Evolutionary conservation across 2,888 invertebrate genomes (phyloP).

Genomic region (Diaphora mendica): DNA sequence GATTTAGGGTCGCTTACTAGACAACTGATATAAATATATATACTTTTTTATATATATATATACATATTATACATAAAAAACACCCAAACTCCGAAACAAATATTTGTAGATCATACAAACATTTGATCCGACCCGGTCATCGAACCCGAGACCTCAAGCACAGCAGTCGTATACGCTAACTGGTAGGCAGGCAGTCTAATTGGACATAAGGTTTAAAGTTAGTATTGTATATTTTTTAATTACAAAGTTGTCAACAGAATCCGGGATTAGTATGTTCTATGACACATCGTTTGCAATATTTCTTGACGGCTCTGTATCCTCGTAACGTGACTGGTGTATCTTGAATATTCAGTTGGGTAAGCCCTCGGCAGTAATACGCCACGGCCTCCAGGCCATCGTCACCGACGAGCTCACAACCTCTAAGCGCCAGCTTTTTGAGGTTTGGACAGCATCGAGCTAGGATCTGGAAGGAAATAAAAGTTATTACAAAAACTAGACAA

Average conservation of each 20-base stretch:
- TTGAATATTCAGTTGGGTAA: conserved; percentile 97
- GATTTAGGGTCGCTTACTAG: too few species aligned
- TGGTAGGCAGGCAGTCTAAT: too few species aligned
- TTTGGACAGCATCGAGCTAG: conserved; percentile 96
- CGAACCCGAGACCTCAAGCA: too few species aligned
- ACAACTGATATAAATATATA: too few species aligned
- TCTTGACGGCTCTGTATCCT: conserved; percentile 96
- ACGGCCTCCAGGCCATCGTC: conserved; percentile 94
- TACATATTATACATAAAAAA: too few species aligned
- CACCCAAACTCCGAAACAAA: too few species aligned
- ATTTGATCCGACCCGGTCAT: too few species aligned
- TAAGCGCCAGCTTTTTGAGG: conserved; percentile 94
- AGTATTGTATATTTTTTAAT: neutral
- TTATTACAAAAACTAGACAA: too few species aligned
- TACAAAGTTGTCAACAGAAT: conserved; percentile 88
- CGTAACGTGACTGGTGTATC: conserved; percentile 96
- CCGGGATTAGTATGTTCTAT: conserved; percentile 98
- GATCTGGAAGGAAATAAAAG: conserved; percentile 85
- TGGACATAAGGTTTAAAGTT: too few species aligned
- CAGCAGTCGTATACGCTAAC: too few species aligned
- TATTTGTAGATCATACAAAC: too few species aligned
- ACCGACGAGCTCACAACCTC: conserved; percentile 96
- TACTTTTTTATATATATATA: too few species aligned
- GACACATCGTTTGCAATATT: conserved; percentile 96
- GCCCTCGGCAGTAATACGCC: conserved; percentile 95